Conservation (phyloP, 2,797 vertebrate genomes). For the Arrhamphus sclerolepis region DNA sequence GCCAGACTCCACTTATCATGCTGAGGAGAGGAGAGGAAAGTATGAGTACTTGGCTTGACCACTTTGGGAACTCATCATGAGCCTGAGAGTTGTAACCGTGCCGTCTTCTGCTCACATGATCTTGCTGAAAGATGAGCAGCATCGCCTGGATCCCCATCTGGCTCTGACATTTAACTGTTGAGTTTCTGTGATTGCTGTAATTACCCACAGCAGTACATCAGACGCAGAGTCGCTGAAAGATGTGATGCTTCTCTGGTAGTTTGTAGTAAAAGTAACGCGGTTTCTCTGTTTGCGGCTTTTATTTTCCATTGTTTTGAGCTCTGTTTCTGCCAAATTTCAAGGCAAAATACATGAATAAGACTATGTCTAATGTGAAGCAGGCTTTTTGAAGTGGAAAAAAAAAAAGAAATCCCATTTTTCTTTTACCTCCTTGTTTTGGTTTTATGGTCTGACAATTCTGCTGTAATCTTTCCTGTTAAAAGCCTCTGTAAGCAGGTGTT, state of each 20-base stretch:
- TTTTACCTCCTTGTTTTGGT: neutral
- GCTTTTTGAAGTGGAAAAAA: too few species aligned
- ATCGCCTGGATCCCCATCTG: slow-evolving; percentile 70
- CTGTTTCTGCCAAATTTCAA: neutral
- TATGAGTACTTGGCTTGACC: slow-evolving; percentile 43
- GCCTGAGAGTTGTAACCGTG: slow-evolving; percentile 56
- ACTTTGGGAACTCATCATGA: slow-evolving; percentile 54
- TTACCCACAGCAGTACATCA: slow-evolving; percentile 61
- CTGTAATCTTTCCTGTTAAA: neutral
- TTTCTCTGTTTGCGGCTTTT: too few species aligned
- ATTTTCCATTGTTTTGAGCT: neutral
- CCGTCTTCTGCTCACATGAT: slow-evolving; percentile 62
- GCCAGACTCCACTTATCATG: slow-evolving; percentile 57
- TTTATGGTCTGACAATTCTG: neutral
- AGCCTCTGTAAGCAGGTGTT: neutral
- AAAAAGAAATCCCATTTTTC: neutral
- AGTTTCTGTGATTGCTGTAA: slow-evolving; percentile 80
- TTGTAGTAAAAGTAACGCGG: slow-evolving; percentile 19
- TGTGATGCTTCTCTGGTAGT: slow-evolving; percentile 23
- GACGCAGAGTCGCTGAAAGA: slow-evolving; percentile 9
- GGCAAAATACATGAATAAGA: neutral
- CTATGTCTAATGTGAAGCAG: neutral
- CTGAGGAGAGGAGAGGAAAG: slow-evolving; percentile 24
- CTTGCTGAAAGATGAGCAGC: slow-evolving; percentile 69
- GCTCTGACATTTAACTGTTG: slow-evolving; percentile 78